Evolutionary conservation across 2,797 vertebrate genomes (phyloP).

Genomic region (Danio aesculapii): DNA sequence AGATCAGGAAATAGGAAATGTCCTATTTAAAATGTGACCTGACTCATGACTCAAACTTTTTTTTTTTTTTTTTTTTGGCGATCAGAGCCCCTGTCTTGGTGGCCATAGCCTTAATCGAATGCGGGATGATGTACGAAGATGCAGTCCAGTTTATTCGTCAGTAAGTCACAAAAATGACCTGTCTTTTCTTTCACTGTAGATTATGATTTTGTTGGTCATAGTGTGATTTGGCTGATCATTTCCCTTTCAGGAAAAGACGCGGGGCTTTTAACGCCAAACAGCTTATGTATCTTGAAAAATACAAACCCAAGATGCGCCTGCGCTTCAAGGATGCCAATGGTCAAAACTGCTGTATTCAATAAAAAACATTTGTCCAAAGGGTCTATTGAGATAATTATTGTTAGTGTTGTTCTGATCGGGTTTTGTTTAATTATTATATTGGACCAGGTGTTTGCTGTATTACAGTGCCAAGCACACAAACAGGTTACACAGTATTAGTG

Average conservation of each 20-base stretch:
- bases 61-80: constrained; percentile 6
- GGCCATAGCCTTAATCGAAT: constrained; percentile 95
- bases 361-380: constrained; percentile 19
- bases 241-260: constrained; percentile 88
- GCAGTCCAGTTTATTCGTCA: constrained; percentile 97
- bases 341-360: constrained; percentile 92
- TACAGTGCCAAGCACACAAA: constrained; percentile 57
- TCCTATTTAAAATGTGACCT: not conserved
- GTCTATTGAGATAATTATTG: constrained; percentile 61
- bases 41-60: not conserved
- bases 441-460: constrained; percentile 29
- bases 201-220: not conserved
- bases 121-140: constrained; percentile 98
- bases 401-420: constrained; percentile 45
- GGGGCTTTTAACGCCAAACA: constrained; percentile 98
- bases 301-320: constrained; percentile 95
- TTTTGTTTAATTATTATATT: constrained; percentile 63
- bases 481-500: constrained; percentile 34
- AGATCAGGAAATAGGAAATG: not conserved
- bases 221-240: not conserved
- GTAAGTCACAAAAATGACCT: constrained; percentile 78
- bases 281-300: constrained; percentile 96
- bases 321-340: constrained; percentile 93
- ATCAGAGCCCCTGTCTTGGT: constrained; percentile 95
- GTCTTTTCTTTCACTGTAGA: not conserved